These are phyloP conservation scores for Gallinago stenura DNA, from an alignment of 2,797 vertebrate genomes.

Conservation along the genomic window DNA sequence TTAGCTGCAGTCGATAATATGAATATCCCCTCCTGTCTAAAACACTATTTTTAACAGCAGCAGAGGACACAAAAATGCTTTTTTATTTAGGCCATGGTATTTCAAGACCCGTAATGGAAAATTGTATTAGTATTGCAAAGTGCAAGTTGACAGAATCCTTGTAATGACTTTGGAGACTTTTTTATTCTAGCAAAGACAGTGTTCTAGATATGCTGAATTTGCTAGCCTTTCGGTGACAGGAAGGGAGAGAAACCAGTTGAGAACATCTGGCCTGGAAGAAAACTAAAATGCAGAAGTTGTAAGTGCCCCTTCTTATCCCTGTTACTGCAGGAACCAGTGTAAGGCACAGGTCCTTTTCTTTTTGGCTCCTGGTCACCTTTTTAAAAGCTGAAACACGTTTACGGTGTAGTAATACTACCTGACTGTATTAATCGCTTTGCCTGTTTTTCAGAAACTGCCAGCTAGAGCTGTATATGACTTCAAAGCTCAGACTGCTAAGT, in stretches of 20 bases:
- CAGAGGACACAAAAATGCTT: not conserved
- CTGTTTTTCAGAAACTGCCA: conserved; percentile 90
- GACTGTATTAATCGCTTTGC: conserved; percentile 44
- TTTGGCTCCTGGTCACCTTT: not conserved
- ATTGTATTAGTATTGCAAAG: not conserved
- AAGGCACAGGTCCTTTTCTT: not conserved
- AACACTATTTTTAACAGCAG: not conserved
- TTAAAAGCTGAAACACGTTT: not conserved
- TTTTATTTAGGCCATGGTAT: not conserved
- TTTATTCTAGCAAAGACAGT: not conserved
- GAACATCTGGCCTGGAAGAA: not conserved
- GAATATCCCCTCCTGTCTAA: not conserved
- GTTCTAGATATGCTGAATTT: not conserved
- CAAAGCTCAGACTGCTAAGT: conserved; percentile 99
- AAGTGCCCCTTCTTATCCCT: too few species aligned
- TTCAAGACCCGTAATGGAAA: not conserved
- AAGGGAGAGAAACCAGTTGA: not conserved
- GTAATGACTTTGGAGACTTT: not conserved
- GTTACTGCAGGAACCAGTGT: not conserved
- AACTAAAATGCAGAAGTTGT: not conserved
- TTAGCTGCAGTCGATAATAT: not conserved
- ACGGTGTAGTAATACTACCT: not conserved
- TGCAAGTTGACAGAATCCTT: not conserved
- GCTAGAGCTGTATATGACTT: conserved; percentile 98
- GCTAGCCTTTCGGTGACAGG: not conserved